Conservation (phyloP, 2,113 vertebrate species). For the Nematolebias whitei region DNA sequence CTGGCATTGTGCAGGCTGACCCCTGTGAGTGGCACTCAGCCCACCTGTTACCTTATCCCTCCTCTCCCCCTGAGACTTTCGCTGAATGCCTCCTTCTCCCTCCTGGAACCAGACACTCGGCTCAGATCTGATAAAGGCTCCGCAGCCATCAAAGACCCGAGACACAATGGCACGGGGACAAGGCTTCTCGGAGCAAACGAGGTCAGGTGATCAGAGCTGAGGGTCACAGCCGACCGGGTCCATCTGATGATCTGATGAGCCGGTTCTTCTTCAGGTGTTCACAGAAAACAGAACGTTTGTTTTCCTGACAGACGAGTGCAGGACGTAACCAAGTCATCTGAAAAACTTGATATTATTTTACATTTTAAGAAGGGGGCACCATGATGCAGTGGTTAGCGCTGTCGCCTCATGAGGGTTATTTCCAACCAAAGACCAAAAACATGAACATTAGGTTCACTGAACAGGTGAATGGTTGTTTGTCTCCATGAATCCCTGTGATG, state of each 20-base stretch:
- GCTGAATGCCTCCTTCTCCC: constrained; percentile 44
- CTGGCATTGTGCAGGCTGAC: constrained; percentile 63
- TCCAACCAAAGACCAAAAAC: no score
- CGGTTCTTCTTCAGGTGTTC: constrained; percentile 25
- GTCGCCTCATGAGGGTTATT: no score
- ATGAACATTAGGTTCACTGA: no score
- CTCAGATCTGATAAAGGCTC: constrained; percentile 49
- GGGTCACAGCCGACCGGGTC: constrained; percentile 36
- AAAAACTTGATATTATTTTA: no score
- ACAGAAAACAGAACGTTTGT: neutral
- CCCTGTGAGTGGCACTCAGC: constrained; percentile 63
- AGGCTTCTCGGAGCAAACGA: constrained; percentile 11
- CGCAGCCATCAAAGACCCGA: constrained; percentile 37
- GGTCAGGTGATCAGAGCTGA: constrained; percentile 31
- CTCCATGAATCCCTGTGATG: no score
- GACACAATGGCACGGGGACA: constrained; percentile 4
- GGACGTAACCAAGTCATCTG: no score
- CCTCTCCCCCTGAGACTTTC: constrained; percentile 67
- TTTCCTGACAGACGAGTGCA: no score
- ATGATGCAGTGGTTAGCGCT: no score
- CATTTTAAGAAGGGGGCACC: no score
- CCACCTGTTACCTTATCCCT: no score
- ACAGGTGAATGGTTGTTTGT: no score
- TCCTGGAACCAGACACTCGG: constrained; percentile 59
- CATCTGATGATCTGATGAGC: constrained; percentile 3